Base-by-base conservation (phyloP, 1,140 invertebrate genomes). In the Trichonephila clavata region DNA sequence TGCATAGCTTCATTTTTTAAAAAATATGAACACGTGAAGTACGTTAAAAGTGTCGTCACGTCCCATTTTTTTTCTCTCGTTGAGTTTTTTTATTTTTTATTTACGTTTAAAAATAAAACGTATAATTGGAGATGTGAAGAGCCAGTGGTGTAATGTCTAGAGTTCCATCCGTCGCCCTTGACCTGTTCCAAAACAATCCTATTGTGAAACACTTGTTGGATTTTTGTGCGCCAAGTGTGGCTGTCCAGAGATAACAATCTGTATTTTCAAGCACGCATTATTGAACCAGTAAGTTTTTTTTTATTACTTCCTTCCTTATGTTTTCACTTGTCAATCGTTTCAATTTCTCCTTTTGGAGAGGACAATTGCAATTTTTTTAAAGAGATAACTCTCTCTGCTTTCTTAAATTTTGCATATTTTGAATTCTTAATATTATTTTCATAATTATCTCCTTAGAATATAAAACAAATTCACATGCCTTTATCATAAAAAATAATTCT, bases 141-240 rank as follows among this genome's bases (percentile, higher is more conserved):
- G 16, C 24, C 4, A 21, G 27, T 32, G 3, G 16, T 32, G 60
- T 61, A n/a, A 57, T 86, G 57, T 86, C 84, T 32, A 3, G 13
- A 43, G 57, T 63, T 6, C 7, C 10, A 32, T 86, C 61, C 86
- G 61, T n/a, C 60, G 21, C n/a, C 86, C 86, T 63, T 87, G 86
- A 87, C 59, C 86, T 43, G 60, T 63, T 87, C 32, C 32, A n/a
- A 39, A 32, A 63, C 86, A 87, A 63, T 87, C 61, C 24, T 20
- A 87, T 87, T 87, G 86, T 87, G 60, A 65, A 87, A 63, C 86
- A 65, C 86, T 63, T 87, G 86, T 65, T 63, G 86, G 86, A 87
- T 87, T 32, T 87, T 87, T 65, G 57, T 57, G 86, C 60, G 21
- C 24, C 59, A 24, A 32, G 24, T 32, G 20, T 14, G 86, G 61